These are phyloP conservation scores for Taenaris catops DNA, from an alignment of 2,888 invertebrate genomes.

Conservation along the genomic window DNA sequence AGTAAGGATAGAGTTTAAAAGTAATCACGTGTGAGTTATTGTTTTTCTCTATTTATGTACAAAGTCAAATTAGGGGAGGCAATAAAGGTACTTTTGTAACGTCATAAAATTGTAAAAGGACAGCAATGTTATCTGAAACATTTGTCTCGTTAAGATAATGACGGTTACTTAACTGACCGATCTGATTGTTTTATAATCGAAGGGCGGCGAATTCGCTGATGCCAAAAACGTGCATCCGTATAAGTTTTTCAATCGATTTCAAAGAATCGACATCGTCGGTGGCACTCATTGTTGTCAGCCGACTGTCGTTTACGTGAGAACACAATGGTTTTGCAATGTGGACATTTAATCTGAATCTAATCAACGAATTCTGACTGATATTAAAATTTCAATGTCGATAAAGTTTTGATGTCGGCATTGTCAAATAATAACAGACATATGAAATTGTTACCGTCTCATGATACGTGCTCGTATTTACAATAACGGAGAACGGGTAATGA, in stretches of 20 bases:
- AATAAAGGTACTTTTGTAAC: constrained; percentile 6
- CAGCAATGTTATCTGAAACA: constrained; percentile 24
- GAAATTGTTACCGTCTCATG: too few relatives aligned
- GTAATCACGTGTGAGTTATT: too few relatives aligned
- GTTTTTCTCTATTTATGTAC: too few relatives aligned
- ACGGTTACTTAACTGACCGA: constrained; percentile 30
- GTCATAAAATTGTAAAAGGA: constrained; percentile 15
- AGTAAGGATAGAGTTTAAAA: too few relatives aligned
- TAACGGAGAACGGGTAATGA: too few relatives aligned
- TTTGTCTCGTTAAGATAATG: constrained; percentile 28
- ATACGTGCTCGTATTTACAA: too few relatives aligned
- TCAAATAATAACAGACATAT: too few relatives aligned
- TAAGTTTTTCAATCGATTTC: constrained; percentile 74
- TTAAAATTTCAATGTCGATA: constrained; percentile 21
- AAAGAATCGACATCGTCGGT: constrained; percentile 70
- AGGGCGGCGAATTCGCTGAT: constrained; percentile 70
- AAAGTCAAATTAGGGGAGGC: constrained; percentile 6
- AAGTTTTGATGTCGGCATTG: too few relatives aligned
- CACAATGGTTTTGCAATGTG: constrained; percentile 66
- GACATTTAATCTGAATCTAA: constrained; percentile 41
- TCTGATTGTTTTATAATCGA: constrained; percentile 42
- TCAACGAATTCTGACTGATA: constrained; percentile 46
- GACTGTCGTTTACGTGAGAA: constrained; percentile 73
- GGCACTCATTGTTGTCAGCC: constrained; percentile 71
- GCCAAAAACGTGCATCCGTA: constrained; percentile 76